Base-by-base conservation (phyloP, 2,113 vertebrate species). In the Leptobrachium leishanense region DNA sequence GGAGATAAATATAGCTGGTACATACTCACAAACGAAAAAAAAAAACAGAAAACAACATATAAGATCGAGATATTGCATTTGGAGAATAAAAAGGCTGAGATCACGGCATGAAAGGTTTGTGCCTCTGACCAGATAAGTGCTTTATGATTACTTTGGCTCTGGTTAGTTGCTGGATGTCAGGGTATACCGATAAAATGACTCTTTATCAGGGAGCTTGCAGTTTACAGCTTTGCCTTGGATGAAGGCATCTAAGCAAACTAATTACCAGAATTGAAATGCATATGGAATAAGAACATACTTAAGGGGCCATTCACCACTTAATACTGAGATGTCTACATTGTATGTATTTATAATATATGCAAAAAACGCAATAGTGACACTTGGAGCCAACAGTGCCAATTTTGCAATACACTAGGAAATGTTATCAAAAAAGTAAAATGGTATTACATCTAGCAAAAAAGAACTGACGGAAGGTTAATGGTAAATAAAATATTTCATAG, bases 181-280 rank as follows among this genome's bases (percentile, higher is more conserved):
- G 54, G 55, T 20, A 41, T 71, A 71, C 3, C 62, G 76, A 77
- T 50, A 63, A 70, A 8, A 54, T 2, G 43, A 50, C 44, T 62
- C 57, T 15, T 70, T 62, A 77, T 62, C 67, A 69, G 42, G 42
- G 3, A 59, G 54, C 42, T 46, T 69, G 15, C 66, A 77, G 43
- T 44, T 66, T 41, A 40, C 5, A 46, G 43, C 5, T 70, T 53
- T 11, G 44, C 55, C 13, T 59, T 12, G 13, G 13, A 59, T 59
- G 55, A 12, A 59, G 55, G 55, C 55, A 59, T 13, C 13, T 59
- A 15, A 11, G 2, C 55, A 59, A 59, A 13, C 11, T 59, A 59
- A 59, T 59, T 59, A 59, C 9, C 55, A 59, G 11, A 59, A 3
- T 12, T 50, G 46, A 59, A 59, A 54, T 2, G 50, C 50, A 54